These are phyloP conservation scores for Florisuga fusca DNA, from an alignment of 2,797 vertebrate genomes.

Conservation along the genomic window DNA sequence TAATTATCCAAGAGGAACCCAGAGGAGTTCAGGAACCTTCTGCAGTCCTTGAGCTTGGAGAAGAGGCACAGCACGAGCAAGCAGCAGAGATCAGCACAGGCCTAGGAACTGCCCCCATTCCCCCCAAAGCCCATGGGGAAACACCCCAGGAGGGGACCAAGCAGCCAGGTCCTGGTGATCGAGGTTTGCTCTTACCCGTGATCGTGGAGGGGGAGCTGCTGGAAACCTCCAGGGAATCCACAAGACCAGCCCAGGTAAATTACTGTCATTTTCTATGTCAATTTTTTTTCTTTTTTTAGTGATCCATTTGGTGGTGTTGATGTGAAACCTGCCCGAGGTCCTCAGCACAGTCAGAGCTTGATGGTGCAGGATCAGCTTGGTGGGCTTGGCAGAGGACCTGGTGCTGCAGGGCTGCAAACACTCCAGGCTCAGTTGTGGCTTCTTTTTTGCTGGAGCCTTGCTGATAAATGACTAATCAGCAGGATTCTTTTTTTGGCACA, in stretches of 20 bases:
- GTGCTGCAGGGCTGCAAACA: neutral
- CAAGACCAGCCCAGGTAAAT: slow-evolving; percentile 59
- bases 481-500: neutral
- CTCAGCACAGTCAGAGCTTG: neutral
- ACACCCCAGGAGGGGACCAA: slow-evolving; percentile 10
- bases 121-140: neutral
- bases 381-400: neutral
- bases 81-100: neutral
- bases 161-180: neutral
- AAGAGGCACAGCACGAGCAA: slow-evolving; percentile 38
- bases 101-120: neutral
- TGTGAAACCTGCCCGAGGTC: neutral
- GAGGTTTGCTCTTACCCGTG: neutral
- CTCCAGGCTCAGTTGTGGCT: neutral
- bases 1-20: slow-evolving; percentile 10
- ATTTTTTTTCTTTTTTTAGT: neutral
- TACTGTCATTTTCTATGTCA: neutral
- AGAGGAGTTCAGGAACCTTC: neutral
- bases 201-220: slow-evolving; percentile 50
- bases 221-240: slow-evolving; percentile 32
- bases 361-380: neutral
- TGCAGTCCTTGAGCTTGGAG: slow-evolving; percentile 16
- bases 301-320: neutral
- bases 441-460: neutral
- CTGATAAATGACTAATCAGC: neutral